Conservation (phyloP, 2,888 invertebrate species). For the Chrysodeixis includens region DNA sequence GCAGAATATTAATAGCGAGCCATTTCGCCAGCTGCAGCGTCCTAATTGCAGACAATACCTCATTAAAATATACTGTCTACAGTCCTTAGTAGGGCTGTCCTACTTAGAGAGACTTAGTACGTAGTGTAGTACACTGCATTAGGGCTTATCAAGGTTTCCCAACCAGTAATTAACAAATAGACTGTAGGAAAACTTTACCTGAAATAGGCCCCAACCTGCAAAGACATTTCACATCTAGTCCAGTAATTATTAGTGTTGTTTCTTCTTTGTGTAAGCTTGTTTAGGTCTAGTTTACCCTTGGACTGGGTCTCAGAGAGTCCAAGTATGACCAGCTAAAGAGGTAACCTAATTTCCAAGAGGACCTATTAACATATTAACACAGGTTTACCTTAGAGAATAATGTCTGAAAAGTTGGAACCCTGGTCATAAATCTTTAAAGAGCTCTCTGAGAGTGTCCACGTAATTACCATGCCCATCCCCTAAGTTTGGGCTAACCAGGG, state of each 20-base stretch:
- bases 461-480: not conserved
- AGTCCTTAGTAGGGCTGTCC: not conserved
- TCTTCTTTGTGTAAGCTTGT: no score
- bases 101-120: not conserved
- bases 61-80: not conserved
- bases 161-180: no score
- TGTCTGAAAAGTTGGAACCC: not conserved
- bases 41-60: not conserved
- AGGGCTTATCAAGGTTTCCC: not conserved
- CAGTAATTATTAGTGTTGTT: no score
- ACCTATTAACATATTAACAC: not conserved
- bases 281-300: not conserved
- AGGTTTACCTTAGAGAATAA: not conserved
- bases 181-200: no score
- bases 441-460: not conserved
- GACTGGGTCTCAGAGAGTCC: not conserved
- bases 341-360: no score
- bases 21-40: not conserved
- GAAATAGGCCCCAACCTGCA: no score
- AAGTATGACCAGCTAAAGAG: no score
- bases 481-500: not conserved
- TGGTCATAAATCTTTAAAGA: constrained; percentile 1
- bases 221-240: no score
- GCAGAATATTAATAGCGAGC: not conserved
- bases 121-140: not conserved